phyloP scores from a whole-genome alignment of 1,140 invertebrate genomes.

The Heliconius hermathena region DNA sequence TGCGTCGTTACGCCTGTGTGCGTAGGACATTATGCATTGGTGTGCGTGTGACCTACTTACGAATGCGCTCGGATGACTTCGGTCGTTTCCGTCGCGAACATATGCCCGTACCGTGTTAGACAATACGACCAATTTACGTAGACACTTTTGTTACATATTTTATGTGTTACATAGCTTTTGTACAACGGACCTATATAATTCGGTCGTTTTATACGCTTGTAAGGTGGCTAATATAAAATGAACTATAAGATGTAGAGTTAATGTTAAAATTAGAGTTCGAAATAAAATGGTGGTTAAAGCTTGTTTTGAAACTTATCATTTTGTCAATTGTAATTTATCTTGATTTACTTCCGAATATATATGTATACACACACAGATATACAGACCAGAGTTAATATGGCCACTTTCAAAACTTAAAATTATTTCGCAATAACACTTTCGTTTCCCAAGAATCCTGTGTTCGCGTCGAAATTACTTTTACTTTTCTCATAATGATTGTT shows the following conservation, averaged over 20 bases:
- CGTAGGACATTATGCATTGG: slow-evolving; percentile 32
- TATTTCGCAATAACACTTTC: slow-evolving; percentile 33
- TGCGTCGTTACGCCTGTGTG: slow-evolving; percentile 41
- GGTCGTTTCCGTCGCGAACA: slow-evolving; percentile 59
- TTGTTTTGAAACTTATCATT: slow-evolving; percentile 48
- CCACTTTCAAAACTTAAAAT: slow-evolving; percentile 27
- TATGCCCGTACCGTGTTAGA: slow-evolving; percentile 53
- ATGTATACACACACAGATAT: slow-evolving; percentile 6
- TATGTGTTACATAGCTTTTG: not conserved
- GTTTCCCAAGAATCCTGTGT: slow-evolving; percentile 32
- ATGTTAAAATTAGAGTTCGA: not conserved
- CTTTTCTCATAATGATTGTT: slow-evolving; percentile 1
- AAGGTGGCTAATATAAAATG: slow-evolving; percentile 55
- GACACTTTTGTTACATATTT: not conserved
- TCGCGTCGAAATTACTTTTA: slow-evolving; percentile 24
- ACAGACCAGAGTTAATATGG: slow-evolving; percentile 14
- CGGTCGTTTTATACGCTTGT: slow-evolving; percentile 20
- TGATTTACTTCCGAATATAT: slow-evolving; percentile 41
- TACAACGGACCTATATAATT: not conserved
- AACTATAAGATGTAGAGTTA: slow-evolving; percentile 30
- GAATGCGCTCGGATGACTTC: slow-evolving; percentile 62
- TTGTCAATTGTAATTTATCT: slow-evolving; percentile 45
- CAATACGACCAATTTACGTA: slow-evolving; percentile 11
- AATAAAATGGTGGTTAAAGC: slow-evolving; percentile 28
- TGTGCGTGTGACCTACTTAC: slow-evolving; percentile 73